Evolutionary conservation across 2,888 invertebrate genomes (phyloP).

Genomic region (Orthonychiurus folsomi): DNA sequence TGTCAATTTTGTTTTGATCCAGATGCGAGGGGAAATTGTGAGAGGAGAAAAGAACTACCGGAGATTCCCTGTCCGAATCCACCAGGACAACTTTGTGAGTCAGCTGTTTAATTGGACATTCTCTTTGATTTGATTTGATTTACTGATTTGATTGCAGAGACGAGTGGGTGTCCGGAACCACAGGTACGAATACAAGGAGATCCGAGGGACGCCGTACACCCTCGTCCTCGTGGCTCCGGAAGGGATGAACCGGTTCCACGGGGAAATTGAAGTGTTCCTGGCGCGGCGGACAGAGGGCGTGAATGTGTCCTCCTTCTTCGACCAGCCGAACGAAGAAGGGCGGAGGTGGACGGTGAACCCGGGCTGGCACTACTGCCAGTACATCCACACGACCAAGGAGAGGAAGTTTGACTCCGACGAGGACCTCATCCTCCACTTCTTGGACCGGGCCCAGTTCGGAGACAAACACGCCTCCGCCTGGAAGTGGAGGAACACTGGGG

Average conservation of each 20-base stretch:
- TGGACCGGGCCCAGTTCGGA: constrained; percentile 54
- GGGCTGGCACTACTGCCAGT: constrained; percentile 37
- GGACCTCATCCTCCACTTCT: constrained; percentile 66
- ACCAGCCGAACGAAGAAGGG: constrained; percentile 57
- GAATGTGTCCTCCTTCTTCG: constrained; percentile 68
- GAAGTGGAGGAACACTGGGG: constrained; percentile 32
- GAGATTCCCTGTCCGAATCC: constrained; percentile 71
- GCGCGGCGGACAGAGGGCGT: constrained; percentile 64
- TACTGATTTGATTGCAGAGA: constrained; percentile 55
- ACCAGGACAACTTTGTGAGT: constrained; percentile 78
- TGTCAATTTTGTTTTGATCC: constrained; percentile 19
- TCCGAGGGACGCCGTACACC: constrained; percentile 77
- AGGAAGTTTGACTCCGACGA: constrained; percentile 48
- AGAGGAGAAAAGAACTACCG: constrained; percentile 81
- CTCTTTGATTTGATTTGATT: neutral
- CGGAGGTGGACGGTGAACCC: constrained; percentile 36
- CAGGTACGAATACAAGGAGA: constrained; percentile 72
- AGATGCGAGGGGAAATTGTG: constrained; percentile 86
- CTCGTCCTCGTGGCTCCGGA: constrained; percentile 77
- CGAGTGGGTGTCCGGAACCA: constrained; percentile 67
- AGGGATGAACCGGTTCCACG: constrained; percentile 64
- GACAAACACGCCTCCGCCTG: constrained; percentile 16
- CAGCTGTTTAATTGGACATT: neutral
- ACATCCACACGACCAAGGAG: constrained; percentile 15
- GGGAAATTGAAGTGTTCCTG: constrained; percentile 74